These are phyloP conservation scores for Pseudomyrmex cubaensis DNA, from an alignment of 1,140 invertebrate species.

Conservation along the genomic window DNA sequence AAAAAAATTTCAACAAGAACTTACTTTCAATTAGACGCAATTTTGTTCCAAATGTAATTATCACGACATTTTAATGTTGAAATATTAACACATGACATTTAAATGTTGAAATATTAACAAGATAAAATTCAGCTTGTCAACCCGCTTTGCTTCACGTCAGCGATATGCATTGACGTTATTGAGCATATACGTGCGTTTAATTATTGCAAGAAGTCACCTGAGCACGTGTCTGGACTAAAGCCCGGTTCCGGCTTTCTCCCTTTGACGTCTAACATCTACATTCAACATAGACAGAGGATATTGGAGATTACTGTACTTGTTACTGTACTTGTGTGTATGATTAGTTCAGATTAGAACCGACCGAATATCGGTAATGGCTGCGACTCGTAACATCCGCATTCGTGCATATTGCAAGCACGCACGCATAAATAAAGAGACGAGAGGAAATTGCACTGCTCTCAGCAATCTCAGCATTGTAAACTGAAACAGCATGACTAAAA, in stretches of 20 bases:
- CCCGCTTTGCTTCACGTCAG: not conserved
- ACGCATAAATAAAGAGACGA: slow-evolving; percentile 33
- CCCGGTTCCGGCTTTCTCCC: slow-evolving; percentile 35
- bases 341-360: slow-evolving; percentile 50
- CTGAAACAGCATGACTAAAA: slow-evolving; percentile 28
- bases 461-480: slow-evolving; percentile 37
- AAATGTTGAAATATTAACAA: not conserved
- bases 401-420: not conserved
- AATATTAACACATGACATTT: not conserved
- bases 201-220: slow-evolving; percentile 51
- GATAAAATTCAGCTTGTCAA: not conserved
- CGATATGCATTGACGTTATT: not conserved
- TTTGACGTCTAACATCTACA: slow-evolving; percentile 24
- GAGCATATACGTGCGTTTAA: not conserved
- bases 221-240: slow-evolving; percentile 33
- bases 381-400: not conserved
- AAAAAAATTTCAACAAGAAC: not conserved
- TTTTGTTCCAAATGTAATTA: not conserved
- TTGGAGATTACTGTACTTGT: slow-evolving; percentile 51
- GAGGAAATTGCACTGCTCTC: slow-evolving; percentile 28
- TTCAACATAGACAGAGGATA: slow-evolving; percentile 51
- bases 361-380: slow-evolving; percentile 28
- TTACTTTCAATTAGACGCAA: slow-evolving; percentile 6
- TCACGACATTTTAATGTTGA: too few relatives aligned
- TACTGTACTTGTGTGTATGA: slow-evolving; percentile 45